Evolutionary conservation across 64 coral and sea anemone species (phyloP).

Genomic region (Acropora yongei): DNA sequence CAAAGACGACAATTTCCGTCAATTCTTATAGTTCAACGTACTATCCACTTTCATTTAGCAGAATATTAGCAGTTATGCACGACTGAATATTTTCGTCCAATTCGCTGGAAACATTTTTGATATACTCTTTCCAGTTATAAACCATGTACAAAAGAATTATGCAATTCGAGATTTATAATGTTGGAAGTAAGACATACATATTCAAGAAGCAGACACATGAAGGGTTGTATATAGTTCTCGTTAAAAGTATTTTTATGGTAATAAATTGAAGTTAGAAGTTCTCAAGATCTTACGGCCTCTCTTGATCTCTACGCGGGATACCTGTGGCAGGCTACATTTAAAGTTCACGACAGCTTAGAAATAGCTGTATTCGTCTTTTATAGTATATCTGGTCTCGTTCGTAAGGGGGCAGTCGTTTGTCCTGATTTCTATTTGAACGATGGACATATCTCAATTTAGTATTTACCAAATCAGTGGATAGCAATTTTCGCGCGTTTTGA

Average conservation of each 20-base stretch:
- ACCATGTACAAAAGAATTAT: constrained; percentile 34
- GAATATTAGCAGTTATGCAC: neutral
- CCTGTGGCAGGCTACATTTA: no score
- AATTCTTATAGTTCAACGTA: neutral
- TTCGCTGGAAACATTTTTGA: neutral
- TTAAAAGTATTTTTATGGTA: constrained; percentile 44
- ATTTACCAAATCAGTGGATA: no score
- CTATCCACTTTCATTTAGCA: neutral
- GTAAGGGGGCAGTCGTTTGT: no score
- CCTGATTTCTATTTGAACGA: no score
- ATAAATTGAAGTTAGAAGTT: constrained; percentile 34
- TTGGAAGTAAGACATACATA: constrained; percentile 34
- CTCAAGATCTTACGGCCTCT: neutral
- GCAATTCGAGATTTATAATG: constrained; percentile 18
- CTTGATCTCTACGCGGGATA: no score
- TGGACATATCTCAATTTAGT: no score
- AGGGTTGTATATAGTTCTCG: constrained; percentile 26
- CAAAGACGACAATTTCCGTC: neutral
- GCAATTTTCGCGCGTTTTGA: no score
- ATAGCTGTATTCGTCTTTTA: no score
- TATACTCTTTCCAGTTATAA: neutral
- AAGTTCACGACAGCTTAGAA: no score
- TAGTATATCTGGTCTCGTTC: no score
- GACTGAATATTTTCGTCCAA: neutral
- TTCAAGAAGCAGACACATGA: constrained; percentile 6